Evolutionary conservation across 2,113 vertebrate genomes (phyloP).

Genomic region (Atherinomorus stipes): DNA sequence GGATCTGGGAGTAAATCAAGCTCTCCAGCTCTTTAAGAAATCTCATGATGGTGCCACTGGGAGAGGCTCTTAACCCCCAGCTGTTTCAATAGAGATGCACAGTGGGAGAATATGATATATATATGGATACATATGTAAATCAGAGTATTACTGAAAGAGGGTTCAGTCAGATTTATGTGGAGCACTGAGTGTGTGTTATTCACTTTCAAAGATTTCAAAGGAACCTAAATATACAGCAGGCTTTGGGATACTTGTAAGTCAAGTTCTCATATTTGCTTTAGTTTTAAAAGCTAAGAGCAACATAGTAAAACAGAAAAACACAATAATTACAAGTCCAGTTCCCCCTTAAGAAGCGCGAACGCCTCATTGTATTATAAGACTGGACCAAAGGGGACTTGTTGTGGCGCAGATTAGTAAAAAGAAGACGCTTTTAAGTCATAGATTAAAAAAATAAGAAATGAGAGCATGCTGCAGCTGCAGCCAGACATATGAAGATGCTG

Average conservation of each 20-base stretch:
- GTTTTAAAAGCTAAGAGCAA: neutral
- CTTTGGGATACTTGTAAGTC: too few species aligned
- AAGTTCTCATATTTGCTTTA: neutral
- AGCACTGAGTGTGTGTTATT: slow-evolving; percentile 10
- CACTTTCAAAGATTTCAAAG: slow-evolving; percentile 14
- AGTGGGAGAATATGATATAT: slow-evolving; percentile 9
- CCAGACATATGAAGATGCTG: neutral
- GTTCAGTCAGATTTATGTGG: slow-evolving; percentile 8
- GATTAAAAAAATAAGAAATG: neutral
- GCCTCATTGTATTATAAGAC: slow-evolving; percentile 3
- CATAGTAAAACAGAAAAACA: neutral
- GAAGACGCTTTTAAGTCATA: neutral
- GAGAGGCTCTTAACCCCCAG: slow-evolving; percentile 44
- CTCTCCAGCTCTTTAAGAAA: slow-evolving; percentile 5
- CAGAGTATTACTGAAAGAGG: slow-evolving; percentile 2
- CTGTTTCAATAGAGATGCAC: slow-evolving; percentile 36
- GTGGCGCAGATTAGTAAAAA: neutral
- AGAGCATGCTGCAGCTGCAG: neutral
- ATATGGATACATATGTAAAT: slow-evolving; percentile 29
- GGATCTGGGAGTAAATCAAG: slow-evolving; percentile 13
- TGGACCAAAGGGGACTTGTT: neutral
- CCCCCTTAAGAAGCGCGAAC: neutral
- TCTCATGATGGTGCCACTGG: slow-evolving; percentile 38
- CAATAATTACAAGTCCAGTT: neutral
- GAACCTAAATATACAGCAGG: neutral